Conservation (phyloP, 2,888 invertebrate species). For the Drosophila colorata region DNA sequence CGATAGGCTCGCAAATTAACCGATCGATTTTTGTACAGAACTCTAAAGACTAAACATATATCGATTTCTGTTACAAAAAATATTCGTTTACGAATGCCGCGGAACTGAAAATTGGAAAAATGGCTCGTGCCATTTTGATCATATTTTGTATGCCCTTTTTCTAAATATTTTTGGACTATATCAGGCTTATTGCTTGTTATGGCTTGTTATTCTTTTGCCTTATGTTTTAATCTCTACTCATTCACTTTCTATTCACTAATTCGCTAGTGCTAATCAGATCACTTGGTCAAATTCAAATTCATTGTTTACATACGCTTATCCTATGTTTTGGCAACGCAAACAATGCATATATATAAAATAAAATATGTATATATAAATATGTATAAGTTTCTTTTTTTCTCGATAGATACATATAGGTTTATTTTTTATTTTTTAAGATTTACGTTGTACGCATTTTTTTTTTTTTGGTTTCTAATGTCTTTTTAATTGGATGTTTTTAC, state of each 20-base stretch:
- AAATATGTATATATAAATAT: constrained; percentile 2
- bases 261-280: constrained; percentile 32
- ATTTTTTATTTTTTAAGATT: constrained; percentile 30
- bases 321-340: constrained; percentile 64
- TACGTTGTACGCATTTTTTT: constrained; percentile 26
- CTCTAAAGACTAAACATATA: not conserved
- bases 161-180: not conserved
- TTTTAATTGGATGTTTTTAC: constrained; percentile 68
- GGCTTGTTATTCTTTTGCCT: not conserved
- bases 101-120: no score
- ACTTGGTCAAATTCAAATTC: constrained; percentile 46
- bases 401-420: constrained; percentile 11
- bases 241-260: constrained; percentile 6
- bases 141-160: not conserved
- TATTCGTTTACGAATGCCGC: not conserved
- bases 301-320: constrained; percentile 64
- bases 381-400: constrained; percentile 20
- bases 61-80: not conserved
- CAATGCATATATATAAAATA: constrained; percentile 13
- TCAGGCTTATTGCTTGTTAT: constrained; percentile 7
- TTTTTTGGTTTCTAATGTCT: constrained; percentile 55
- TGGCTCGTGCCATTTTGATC: not conserved
- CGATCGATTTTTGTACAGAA: no score
- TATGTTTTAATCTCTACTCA: constrained; percentile 6
- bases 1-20: no score